Base-by-base conservation (phyloP, 1,140 invertebrate genomes). In the Drosophila funebris region DNA sequence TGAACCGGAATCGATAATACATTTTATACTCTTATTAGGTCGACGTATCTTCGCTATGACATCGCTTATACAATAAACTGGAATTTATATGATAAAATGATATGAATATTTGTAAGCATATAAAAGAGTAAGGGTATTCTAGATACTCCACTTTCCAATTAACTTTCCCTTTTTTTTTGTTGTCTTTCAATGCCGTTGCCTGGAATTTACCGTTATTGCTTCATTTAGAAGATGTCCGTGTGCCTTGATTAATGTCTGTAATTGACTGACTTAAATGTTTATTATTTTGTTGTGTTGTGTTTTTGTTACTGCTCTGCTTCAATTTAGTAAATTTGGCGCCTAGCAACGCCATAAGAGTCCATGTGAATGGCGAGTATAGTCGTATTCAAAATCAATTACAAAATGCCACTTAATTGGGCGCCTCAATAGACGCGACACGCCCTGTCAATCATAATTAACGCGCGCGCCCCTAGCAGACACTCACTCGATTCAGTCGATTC, bases 381-480 rank as follows among this genome's bases (percentile, higher is more conserved):
- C 63, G 27, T 78, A 88, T 88, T 83, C 73, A 48, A 88, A 88
- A 88, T 88, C 83, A 88, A 88, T 88, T 88, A 88, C 61, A 68
- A 70, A 88, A 72, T 82, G 76, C 46, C 72, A 70, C 78, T 88
- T 88, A 88, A 88, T 88, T 88, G 83, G 78, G 75, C 79, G 83
- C 75, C 75, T 85, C 82, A 85, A 88, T 88, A 78, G 82, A 66
- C 41, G 71, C 82, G 82, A 85, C 82, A 85, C 82, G 82, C 82
- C 84, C 76, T 79, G 83, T 88, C 83, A 88, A 88, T 88, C 83
- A 83, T 57, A 88, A 88, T 88, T 88, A 88, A 76, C n/a, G 22
- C 63, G 53, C 41, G 67, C 48, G 72, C 82, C 83, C 84, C 63
- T 78, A 75, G 76, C 52, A 39, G 9, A 60, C 53, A 44, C 22